Base-by-base conservation (phyloP, 2,113 vertebrate species). In the Nannobrachium achirus region DNA sequence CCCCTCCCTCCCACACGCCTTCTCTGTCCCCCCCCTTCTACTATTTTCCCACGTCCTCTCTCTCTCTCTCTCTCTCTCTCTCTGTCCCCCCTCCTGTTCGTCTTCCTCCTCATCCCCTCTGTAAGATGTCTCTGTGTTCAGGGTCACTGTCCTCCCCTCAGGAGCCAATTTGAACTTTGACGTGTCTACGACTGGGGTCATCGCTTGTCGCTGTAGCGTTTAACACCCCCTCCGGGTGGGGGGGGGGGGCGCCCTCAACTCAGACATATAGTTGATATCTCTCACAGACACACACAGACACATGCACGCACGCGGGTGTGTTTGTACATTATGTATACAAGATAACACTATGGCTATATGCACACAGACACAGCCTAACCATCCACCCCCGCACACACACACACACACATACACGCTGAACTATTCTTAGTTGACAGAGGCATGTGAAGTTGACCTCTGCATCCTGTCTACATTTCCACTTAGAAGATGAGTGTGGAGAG, bases 151-250 rank as follows among this genome's bases (percentile, higher is more conserved):
- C 72, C 63, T 61, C 48, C 57, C 52, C 25, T 61, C 56, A 59
- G 75, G 69, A 69, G 69, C 73, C 42, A 10, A 46, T 56, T 57
- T 83, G 77, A 88, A 76, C 86, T 75, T 80, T 88, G 69, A 88
- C 89, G 86, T 85, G 77, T 88, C 80, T 86, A 81, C 56, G 53
- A 79, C 73, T 66, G 71, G 74, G 88, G 85, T 92, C 89, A 89
- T 45, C 6, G 77, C 78, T 80, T 80, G 79, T 80, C 71, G 71
- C 82, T 79, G 75, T 73, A 73, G 48, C 59, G 79, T 73, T 86
- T 83, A 76, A 83, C 83, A 76, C 78, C 83, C 80, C 64, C 0
- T 57, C 62, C 67, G 79, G 76, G 25, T 3, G 25, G 6, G 25
- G 25, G 25, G 25, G 25, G 62, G 77, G 73, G 77, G 60, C 66